phyloP scores from a whole-genome alignment of 2,797 vertebrate genomes.

The Alauda arvensis region DNA sequence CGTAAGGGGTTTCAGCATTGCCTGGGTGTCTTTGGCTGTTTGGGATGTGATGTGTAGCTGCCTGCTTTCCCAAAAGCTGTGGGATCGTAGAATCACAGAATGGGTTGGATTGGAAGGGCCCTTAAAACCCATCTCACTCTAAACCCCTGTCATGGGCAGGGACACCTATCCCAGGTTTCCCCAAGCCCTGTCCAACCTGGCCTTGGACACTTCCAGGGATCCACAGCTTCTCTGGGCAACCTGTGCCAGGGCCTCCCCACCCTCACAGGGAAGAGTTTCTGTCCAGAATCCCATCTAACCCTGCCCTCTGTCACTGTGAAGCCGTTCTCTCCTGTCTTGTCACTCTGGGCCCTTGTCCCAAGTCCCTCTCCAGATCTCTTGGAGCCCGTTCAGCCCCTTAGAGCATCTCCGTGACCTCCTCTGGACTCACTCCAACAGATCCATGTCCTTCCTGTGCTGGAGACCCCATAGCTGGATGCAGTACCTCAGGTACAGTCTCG shows the following conservation, averaged over 20 bases:
- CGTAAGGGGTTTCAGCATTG: background rate
- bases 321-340: background rate
- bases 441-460: background rate
- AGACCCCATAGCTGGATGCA: background rate
- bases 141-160: background rate
- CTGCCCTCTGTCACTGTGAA: background rate
- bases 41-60: background rate
- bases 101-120: background rate
- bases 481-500: background rate
- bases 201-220: background rate
- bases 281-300: background rate
- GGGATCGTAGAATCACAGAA: background rate
- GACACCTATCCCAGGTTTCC: background rate
- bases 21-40: background rate
- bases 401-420: background rate
- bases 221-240: background rate
- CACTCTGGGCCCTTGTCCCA: background rate
- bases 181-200: background rate
- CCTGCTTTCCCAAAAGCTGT: background rate
- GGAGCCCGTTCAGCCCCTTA: background rate
- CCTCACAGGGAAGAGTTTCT: background rate
- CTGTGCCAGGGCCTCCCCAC: background rate
- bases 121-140: background rate
- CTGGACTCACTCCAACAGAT: background rate
- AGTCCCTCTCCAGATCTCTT: background rate